These are phyloP conservation scores for Rapana venosa DNA, from an alignment of 2,888 invertebrate species.

Conservation along the genomic window DNA sequence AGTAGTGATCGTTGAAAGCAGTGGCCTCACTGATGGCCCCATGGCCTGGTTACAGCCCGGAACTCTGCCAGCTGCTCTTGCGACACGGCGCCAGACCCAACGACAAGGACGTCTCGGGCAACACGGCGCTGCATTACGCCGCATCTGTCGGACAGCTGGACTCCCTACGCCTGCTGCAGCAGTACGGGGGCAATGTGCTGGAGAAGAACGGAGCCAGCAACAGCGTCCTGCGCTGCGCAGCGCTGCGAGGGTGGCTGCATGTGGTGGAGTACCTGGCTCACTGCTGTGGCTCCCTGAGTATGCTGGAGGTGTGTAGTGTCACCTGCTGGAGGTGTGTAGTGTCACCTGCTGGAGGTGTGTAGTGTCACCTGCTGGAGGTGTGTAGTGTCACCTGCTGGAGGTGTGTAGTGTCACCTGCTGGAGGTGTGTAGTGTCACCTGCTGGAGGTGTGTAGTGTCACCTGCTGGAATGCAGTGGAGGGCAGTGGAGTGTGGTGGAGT, in stretches of 20 bases:
- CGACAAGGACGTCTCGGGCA: constrained; percentile 92
- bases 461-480: too few relatives aligned
- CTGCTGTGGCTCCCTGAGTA: neutral
- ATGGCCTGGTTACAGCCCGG: constrained; percentile 80
- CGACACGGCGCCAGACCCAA: constrained; percentile 89
- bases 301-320: neutral
- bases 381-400: too few relatives aligned
- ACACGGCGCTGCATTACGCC: constrained; percentile 96
- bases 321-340: neutral
- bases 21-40: neutral
- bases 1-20: too few relatives aligned
- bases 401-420: neutral
- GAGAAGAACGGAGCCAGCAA: constrained; percentile 89
- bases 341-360: too few relatives aligned
- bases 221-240: constrained; percentile 92
- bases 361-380: too few relatives aligned
- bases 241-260: constrained; percentile 84
- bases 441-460: too few relatives aligned
- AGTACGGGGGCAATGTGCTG: constrained; percentile 86
- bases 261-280: constrained; percentile 83
- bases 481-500: too few relatives aligned
- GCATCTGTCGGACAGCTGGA: constrained; percentile 86
- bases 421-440: neutral
- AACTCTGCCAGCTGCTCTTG: constrained; percentile 88
- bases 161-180: constrained; percentile 88